Evolutionary conservation across 2,797 vertebrate species (phyloP).

Genomic region (Thamnophis elegans): DNA sequence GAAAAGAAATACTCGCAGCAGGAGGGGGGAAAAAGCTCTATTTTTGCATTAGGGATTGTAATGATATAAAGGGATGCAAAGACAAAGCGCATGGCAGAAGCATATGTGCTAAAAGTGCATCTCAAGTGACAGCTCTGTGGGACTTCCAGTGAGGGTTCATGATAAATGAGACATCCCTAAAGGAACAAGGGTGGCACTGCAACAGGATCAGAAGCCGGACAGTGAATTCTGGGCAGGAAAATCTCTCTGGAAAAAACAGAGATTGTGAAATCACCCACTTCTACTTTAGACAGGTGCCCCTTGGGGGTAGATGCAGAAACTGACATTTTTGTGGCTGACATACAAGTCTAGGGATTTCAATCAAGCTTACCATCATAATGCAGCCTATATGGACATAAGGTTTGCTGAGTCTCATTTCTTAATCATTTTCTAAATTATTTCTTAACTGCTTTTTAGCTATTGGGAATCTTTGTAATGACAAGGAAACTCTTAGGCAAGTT

Average conservation of each 20-base stretch:
- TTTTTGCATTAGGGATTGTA: not conserved
- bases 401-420: not conserved
- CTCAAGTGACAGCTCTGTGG: conserved; percentile 54
- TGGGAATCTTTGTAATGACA: not conserved
- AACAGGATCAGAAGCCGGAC: not conserved
- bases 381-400: not conserved
- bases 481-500: not conserved
- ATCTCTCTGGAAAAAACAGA: not conserved
- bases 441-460: not conserved
- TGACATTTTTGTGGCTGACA: not conserved
- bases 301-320: not conserved
- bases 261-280: not conserved
- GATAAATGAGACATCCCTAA: not conserved
- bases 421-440: not conserved
- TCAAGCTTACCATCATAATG: not conserved
- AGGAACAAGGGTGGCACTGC: not conserved
- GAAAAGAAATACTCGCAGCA: conserved; percentile 32
- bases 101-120: conserved; percentile 27
- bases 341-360: not conserved
- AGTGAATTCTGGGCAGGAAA: not conserved
- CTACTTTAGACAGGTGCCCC: not conserved
- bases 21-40: conserved; percentile 17
- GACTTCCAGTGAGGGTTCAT: not conserved
- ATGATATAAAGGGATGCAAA: not conserved
- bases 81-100: conserved; percentile 33